Percentiles rank a stretch among this genome's conserved stretches.
These are phyloP conservation scores for Pterostichus madidus DNA, from an alignment of 2,888 invertebrate species.

Conservation along the genomic window DNA sequence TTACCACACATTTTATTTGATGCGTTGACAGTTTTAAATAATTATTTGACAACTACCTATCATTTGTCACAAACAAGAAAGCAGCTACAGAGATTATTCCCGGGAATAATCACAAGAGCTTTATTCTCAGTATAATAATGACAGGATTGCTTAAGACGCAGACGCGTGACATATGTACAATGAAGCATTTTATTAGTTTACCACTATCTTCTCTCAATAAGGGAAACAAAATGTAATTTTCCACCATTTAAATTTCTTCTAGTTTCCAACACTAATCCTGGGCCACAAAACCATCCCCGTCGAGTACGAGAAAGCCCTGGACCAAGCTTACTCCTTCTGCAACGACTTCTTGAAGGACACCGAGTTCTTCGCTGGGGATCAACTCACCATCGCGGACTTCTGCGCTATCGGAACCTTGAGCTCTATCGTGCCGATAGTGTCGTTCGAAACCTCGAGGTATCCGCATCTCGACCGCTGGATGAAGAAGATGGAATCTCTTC, in stretches of 20 bases:
- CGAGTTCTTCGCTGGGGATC: constrained; percentile 77
- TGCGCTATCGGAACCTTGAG: constrained; percentile 75
- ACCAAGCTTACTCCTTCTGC: constrained; percentile 76
- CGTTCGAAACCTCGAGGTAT: constrained; percentile 71
- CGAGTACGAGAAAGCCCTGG: constrained; percentile 73
- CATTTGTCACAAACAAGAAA: too few species aligned
- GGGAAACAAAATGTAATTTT: too few species aligned
- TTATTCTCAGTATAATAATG: too few species aligned
- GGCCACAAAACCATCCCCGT: constrained; percentile 71
- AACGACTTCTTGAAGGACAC: constrained; percentile 70
- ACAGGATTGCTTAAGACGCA: too few species aligned
- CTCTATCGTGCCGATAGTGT: constrained; percentile 72
- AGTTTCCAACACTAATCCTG: neutral
- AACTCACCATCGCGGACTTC: constrained; percentile 80
- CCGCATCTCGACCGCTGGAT: constrained; percentile 73
- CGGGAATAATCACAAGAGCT: too few species aligned
- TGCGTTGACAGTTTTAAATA: too few species aligned
- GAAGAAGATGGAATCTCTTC: constrained; percentile 71
- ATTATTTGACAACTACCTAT: too few species aligned
- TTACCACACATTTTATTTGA: too few species aligned
- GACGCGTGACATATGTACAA: too few species aligned
- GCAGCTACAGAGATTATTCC: too few species aligned
- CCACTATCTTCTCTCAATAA: too few species aligned
- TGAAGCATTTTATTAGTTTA: too few species aligned
- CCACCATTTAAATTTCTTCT: neutral